Percentiles rank a stretch among this genome's conserved stretches.
Evolutionary conservation across 2,888 invertebrate species (phyloP).

Genomic region (Erannis defoliaria): DNA sequence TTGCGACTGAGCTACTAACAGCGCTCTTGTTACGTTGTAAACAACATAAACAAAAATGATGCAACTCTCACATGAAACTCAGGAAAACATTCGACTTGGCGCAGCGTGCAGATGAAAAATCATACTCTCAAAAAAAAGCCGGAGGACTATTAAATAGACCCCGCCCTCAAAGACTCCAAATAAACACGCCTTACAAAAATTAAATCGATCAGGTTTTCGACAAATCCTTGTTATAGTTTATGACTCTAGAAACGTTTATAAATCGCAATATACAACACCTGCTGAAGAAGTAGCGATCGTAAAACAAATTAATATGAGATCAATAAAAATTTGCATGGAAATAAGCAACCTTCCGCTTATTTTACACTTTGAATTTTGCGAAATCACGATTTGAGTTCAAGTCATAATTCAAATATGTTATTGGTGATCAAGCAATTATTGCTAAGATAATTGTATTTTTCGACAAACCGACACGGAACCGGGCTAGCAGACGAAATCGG

Average conservation of each 20-base stretch:
- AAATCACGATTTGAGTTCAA: slow-evolving; percentile 22
- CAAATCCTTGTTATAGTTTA: slow-evolving; percentile 26
- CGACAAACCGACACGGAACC: neutral
- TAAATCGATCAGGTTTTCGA: neutral
- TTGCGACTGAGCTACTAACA: neutral
- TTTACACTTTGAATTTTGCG: slow-evolving; percentile 47
- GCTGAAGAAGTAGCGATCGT: slow-evolving; percentile 49
- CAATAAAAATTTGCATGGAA: slow-evolving; percentile 65
- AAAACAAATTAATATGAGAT: slow-evolving; percentile 64
- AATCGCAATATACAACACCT: slow-evolving; percentile 50
- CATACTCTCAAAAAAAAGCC: neutral
- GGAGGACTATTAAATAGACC: neutral
- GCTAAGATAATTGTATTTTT: too few relatives aligned
- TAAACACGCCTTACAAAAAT: slow-evolving; percentile 1
- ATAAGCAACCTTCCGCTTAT: slow-evolving; percentile 59
- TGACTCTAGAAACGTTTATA: slow-evolving; percentile 43
- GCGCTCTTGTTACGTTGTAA: neutral
- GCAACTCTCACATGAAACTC: too few relatives aligned
- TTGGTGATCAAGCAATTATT: slow-evolving; percentile 9
- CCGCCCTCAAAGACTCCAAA: neutral
- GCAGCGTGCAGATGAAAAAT: neutral
- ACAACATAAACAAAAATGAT: neutral
- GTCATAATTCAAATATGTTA: slow-evolving; percentile 11
- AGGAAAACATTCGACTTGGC: neutral
- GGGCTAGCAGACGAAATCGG: slow-evolving; percentile 11